Evolutionary conservation across 2,888 invertebrate species (phyloP).

Genomic region (Rhorus exstirpatorius): DNA sequence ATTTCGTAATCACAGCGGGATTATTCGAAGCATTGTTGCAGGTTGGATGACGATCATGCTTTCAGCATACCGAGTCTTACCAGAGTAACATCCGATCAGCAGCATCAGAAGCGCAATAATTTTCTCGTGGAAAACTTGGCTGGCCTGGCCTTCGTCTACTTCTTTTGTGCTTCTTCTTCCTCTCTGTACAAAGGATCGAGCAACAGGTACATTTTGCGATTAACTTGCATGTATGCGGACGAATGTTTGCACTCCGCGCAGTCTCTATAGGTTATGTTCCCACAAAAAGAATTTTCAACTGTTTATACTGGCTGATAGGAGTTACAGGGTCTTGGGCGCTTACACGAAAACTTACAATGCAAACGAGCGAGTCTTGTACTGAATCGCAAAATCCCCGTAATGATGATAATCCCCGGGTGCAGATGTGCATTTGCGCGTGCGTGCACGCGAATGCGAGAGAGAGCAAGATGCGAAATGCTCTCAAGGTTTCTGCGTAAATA

Average conservation of each 20-base stretch:
- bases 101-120: conserved; percentile 10
- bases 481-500: conserved; percentile 45
- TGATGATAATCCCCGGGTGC: conserved; percentile 68
- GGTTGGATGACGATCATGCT: conserved; percentile 30
- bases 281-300: conserved; percentile 15
- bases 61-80: conserved; percentile 2
- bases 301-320: conserved; percentile 2
- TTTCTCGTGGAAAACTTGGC: conserved; percentile 25
- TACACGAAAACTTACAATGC: conserved; percentile 50
- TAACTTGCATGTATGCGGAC: conserved; percentile 15
- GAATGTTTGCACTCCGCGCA: conserved; percentile 8
- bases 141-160: conserved; percentile 12
- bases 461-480: conserved; percentile 12
- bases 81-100: conserved; percentile 1
- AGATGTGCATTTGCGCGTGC: conserved; percentile 28
- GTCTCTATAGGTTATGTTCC: conserved; percentile 16
- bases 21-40: conserved; percentile 45
- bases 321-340: conserved; percentile 6
- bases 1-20: conserved; percentile 23
- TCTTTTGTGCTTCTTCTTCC: conserved; percentile 25
- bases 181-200: conserved; percentile 43
- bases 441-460: neutral
- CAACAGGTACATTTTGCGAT: conserved; percentile 57
- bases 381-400: conserved; percentile 63
- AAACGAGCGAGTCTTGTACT: conserved; percentile 59